These are phyloP conservation scores for Idaea aversata DNA, from an alignment of 2,888 invertebrate species.

Conservation along the genomic window DNA sequence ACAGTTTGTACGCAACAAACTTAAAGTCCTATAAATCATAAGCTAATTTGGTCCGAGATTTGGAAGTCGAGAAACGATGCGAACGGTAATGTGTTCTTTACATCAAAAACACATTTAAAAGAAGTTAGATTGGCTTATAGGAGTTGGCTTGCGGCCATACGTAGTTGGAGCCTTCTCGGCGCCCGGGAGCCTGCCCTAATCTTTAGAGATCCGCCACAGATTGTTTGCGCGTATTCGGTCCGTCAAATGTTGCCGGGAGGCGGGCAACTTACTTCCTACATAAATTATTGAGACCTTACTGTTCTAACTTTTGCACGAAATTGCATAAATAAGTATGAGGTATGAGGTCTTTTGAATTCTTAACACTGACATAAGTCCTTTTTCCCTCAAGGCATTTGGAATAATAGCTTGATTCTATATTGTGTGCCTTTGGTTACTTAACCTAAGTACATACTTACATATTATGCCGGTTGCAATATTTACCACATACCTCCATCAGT, in stretches of 20 bases:
- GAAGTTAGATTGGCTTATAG: constrained; percentile 80
- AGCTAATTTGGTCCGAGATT: constrained; percentile 72
- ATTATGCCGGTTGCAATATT: too few relatives aligned
- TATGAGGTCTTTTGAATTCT: neutral
- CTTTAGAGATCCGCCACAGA: constrained; percentile 72
- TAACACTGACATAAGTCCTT: neutral
- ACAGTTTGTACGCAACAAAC: constrained; percentile 39
- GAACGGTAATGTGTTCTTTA: constrained; percentile 76
- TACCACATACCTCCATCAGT: too few relatives aligned
- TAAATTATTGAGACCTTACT: constrained; percentile 56
- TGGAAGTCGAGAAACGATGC: constrained; percentile 60
- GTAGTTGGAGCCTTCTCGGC: constrained; percentile 69
- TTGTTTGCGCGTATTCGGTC: constrained; percentile 71
- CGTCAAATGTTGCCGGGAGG: constrained; percentile 69
- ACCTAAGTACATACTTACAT: too few relatives aligned
- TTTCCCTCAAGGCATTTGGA: too few relatives aligned
- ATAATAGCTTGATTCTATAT: too few relatives aligned
- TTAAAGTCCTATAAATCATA: constrained; percentile 69
- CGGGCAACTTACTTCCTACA: constrained; percentile 52
- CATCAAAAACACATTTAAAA: constrained; percentile 81
- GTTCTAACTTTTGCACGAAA: constrained; percentile 27
- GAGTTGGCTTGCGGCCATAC: constrained; percentile 75
- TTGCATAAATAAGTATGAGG: constrained; percentile 12
- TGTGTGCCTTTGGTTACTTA: too few relatives aligned
- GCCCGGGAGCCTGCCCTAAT: constrained; percentile 70